Evolutionary conservation across 2,797 vertebrate genomes (phyloP), one percentile per base, ranked within the genome.

Genomic region (Syndactyla subalaris): DNA sequence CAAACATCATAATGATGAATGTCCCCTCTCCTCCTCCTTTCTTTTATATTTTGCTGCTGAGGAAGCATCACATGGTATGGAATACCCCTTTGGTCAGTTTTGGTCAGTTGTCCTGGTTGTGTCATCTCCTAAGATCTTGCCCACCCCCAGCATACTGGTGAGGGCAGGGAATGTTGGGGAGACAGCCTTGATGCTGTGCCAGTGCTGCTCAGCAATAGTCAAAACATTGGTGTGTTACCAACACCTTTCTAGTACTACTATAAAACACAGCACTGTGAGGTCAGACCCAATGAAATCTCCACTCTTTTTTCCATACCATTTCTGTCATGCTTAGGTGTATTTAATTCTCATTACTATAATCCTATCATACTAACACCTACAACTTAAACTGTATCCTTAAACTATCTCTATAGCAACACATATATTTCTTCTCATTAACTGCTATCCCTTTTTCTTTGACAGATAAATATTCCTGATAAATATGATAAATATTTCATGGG

Each of bases 1-100:
- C 19, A 67, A 59, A 70, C 0, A 0, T 38, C 3, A 6, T 52
- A 32, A 41, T 49, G 36, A 55, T 2, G 4, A 79, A 46, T 55
- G 39, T 62, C 27, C 20, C 29, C 20, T 43, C 39, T n/a, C 29
- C 39, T 41, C 14, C 6, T 22, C 29, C 39, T 41, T 41, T 63
- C 14, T 63, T 29, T 22, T 63, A 43, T 20, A 10, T 22, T 43
- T 43, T 43, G 30, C 61, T 43, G 29, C 39, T 63, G 59, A 62
- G 29, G 59, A 30, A 20, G 13, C 14, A 32, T n/a, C 21, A 43
- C 30, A 63, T 23, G 41, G 30, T 45, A n/a, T 45, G 11, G 30
- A 45, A n/a, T 65, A 65, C 16, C 21, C 21, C 30, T 45, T 45
- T n/a, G 21, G 29, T 43, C 20, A 62, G 61, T 62, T 43, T 23